Evolutionary conservation across 2,888 invertebrate species (phyloP).

Genomic region (Pristionchus entomophagus): DNA sequence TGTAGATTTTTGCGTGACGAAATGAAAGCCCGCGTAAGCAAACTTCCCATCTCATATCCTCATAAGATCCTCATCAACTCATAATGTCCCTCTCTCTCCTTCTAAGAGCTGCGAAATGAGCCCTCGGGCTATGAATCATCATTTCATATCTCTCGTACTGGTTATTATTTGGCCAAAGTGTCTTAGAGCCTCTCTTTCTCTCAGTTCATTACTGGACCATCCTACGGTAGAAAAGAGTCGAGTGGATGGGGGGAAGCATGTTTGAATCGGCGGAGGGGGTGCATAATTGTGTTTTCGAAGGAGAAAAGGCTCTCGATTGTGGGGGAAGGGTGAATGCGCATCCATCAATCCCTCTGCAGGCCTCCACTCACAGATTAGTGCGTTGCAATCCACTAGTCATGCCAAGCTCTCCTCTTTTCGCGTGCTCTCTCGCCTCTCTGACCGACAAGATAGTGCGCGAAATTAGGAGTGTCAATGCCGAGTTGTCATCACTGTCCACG

Average conservation of each 20-base stretch:
- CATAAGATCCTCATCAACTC: conserved; percentile 1
- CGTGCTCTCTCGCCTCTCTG: too few relatives aligned
- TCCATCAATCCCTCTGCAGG: background rate
- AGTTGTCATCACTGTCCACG: too few relatives aligned
- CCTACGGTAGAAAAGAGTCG: background rate
- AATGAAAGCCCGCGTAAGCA: background rate
- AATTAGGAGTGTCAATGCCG: too few relatives aligned
- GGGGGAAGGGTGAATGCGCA: background rate
- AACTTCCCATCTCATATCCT: background rate
- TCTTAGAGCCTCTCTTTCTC: background rate
- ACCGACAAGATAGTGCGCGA: too few relatives aligned
- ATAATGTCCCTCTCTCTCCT: background rate
- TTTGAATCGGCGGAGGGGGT: background rate
- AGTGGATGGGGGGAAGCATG: background rate
- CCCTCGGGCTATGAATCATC: background rate
- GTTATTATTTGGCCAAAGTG: background rate
- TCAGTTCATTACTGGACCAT: too few relatives aligned
- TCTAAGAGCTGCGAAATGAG: conserved; percentile 31
- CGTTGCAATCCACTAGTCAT: too few relatives aligned
- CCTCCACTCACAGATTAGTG: conserved; percentile 1
- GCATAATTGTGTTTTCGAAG: conserved; percentile 8
- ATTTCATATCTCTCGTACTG: background rate
- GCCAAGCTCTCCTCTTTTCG: too few relatives aligned
- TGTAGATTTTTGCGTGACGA: background rate
- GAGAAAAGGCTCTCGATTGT: background rate